These are phyloP conservation scores for Crocodylus rhombifer DNA, from an alignment of 2,797 vertebrate genomes.

Conservation along the genomic window DNA sequence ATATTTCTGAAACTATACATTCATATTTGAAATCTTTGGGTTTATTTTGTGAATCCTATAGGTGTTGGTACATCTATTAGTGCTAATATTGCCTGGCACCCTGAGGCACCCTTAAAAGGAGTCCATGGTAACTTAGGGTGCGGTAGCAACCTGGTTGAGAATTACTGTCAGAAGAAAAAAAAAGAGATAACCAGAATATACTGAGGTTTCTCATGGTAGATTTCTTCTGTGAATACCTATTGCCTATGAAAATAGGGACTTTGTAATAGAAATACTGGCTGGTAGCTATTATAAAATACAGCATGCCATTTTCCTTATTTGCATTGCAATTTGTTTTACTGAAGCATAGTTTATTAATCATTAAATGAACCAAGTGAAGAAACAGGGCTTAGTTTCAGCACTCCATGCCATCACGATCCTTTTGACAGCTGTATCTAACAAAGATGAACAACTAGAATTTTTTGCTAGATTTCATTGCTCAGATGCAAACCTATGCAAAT, in stretches of 20 bases:
- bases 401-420: neutral
- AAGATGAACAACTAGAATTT: neutral
- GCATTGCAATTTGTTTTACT: conserved; percentile 31
- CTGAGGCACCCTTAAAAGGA: too few relatives aligned
- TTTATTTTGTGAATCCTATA: too few relatives aligned
- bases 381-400: neutral
- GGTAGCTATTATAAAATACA: neutral
- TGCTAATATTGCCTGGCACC: too few relatives aligned
- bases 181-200: neutral
- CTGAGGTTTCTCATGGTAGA: neutral
- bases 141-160: too few relatives aligned
- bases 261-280: neutral
- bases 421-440: neutral
- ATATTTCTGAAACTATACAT: too few relatives aligned
- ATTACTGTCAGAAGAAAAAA: too few relatives aligned
- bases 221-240: neutral
- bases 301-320: neutral
- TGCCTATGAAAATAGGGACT: neutral
- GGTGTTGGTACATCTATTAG: too few relatives aligned
- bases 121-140: too few relatives aligned
- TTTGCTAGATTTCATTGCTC: neutral
- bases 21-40: too few relatives aligned
- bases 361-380: conserved; percentile 31
- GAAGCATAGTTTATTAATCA: neutral
- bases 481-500: conserved; percentile 3